Evolutionary conservation across 2,113 vertebrate species (phyloP), one percentile per base, ranked within the genome.

Genomic region (Lamprologus lemairii): DNA sequence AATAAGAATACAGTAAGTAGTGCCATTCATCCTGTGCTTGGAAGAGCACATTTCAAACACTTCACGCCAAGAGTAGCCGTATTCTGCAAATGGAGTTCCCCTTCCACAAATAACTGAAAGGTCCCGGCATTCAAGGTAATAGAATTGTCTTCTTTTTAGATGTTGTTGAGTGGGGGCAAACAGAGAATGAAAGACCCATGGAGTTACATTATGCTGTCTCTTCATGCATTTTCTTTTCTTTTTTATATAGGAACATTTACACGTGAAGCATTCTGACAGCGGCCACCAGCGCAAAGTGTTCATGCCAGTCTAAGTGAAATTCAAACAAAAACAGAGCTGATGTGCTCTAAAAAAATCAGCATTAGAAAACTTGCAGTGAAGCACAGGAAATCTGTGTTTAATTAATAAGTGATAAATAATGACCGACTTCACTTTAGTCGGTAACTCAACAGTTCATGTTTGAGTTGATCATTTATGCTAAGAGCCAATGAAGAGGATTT

Each of bases 1-100:
- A 93, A 94, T 87, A 92, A 89, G 90, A 92, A 93, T 91, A 91
- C 82, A 90, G 88, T 85, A 92, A 93, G 91, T 86, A 89, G 86
- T 91, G 87, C 86, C 86, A 91, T 93, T 94, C 88, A 91, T 91
- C 80, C 82, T 75, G 75, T 84, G 86, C 87, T 81, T 79, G 90
- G 73, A 91, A 71, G 87, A 90, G 81, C 86, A 86, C 88, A 78
- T 82, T 82, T 82, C 73, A 90, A 87, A 81, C 19, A 10, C 37
- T 21, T 45, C 75, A 84, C 23, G 9, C 57, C 71, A 40, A 35
- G 87, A 86, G 68, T 71, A 86, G 75, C 85, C 81, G 23, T 73
- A 60, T 89, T 87, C 82, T 84, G 80, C 84, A 88, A 90, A 90
- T 84, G 71, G 82, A 89, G 83, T 83, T 71, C 87, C 65, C 35